Base-by-base conservation (phyloP, 2,797 vertebrate genomes). In the Mergus octosetaceus region DNA sequence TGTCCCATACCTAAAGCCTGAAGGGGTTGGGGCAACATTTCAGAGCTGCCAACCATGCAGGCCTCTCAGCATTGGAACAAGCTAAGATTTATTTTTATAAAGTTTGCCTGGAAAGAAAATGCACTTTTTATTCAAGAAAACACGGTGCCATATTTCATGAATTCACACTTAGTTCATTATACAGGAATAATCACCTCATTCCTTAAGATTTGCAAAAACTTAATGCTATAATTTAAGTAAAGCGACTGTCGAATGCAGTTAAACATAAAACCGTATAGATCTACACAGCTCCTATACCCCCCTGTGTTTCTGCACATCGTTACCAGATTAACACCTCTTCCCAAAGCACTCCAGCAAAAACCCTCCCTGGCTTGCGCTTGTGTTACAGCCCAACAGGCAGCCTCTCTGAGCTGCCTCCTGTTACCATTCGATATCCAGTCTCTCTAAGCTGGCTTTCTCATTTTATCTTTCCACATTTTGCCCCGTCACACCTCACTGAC, bases 401-500 rank as follows among this genome's bases (percentile, higher is more conserved):
- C 60, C 70, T 53, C 71, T 30, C 43, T 4, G 21, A 75, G 78
- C 38, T 41, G 19, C 1, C 7, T n/a, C 0, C 0, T 6, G 22
- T 17, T 13, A 3, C 2, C 11, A 17, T 14, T 3, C 25, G 7
- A 16, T 1, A 54, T 7, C 39, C 45, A 27, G 4, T 6, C 8
- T 36, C 49, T 14, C 24, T 13, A 8, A 13, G 9, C 32, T 9
- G n/a, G 4, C 39, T 62, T 9, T 66, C 13, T 70, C 11, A 4
- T 24, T 24, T 30, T 0, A 24, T 18, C 41, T 13, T 15, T 34
- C 54, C 22, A 16, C 34, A 7, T 20, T 51, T 25, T n/a, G 7
- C 36, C 30, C 20, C n/a, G 3, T 2, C 24, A 69, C 38, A n/a
- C 14, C 24, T n/a, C 2, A 1, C 49, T 21, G 36, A 41, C 0